A percentile compares a stretch with the other conserved stretches of the same genome.
Conservation (phyloP, 2,888 invertebrate species). For the Hirtodrosophila trivittata region DNA sequence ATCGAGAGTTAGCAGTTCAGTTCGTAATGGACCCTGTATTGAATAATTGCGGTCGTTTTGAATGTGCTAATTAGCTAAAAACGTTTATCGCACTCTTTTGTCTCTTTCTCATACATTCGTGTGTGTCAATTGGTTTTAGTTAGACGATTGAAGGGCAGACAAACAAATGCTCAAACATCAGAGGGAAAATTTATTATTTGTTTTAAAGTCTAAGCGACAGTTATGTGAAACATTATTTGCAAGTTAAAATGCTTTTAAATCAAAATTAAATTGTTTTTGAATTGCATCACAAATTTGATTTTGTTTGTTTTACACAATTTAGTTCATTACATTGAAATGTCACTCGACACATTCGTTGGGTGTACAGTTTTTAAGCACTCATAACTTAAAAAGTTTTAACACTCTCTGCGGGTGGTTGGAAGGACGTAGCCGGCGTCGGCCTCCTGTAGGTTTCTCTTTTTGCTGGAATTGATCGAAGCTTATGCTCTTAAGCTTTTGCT, state of each 20-base stretch:
- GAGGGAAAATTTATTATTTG: neutral
- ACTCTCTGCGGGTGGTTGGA: too few species aligned
- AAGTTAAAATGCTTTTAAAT: neutral
- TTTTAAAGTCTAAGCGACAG: too few species aligned
- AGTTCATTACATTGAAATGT: neutral
- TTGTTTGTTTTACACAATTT: neutral
- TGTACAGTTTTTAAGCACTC: slow-evolving; percentile 14
- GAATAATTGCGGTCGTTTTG: slow-evolving; percentile 48
- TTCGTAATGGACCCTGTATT: slow-evolving; percentile 30
- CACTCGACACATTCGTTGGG: slow-evolving; percentile 25
- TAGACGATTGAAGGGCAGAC: slow-evolving; percentile 37
- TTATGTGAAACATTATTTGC: too few species aligned
- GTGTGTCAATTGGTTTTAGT: slow-evolving; percentile 39
- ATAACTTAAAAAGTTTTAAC: too few species aligned
- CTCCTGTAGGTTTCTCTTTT: too few species aligned
- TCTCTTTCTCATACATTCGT: slow-evolving; percentile 11
- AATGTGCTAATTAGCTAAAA: slow-evolving; percentile 72
- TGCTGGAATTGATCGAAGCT: neutral
- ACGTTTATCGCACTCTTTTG: slow-evolving; percentile 58
- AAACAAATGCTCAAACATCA: slow-evolving; percentile 13
- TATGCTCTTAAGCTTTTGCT: neutral
- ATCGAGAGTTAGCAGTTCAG: slow-evolving; percentile 24
- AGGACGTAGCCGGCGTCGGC: too few species aligned
- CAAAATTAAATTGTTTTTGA: too few species aligned
- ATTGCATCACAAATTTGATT: too few species aligned